phyloP scores from a whole-genome alignment of 2,113 vertebrate genomes.

The Zosterops borbonicus region DNA sequence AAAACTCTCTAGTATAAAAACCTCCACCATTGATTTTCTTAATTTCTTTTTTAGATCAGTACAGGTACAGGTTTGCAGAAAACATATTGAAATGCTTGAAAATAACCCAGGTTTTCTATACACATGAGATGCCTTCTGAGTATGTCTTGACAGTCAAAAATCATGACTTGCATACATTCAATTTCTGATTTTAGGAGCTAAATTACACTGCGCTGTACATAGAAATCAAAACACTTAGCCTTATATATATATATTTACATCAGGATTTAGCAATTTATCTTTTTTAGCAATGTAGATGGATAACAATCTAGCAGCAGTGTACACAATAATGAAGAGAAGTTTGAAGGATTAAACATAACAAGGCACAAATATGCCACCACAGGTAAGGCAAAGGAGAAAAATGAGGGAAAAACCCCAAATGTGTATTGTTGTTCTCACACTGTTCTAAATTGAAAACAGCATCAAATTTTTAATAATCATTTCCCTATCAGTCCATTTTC shows the following conservation, averaged over 20 bases:
- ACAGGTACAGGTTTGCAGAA: background rate
- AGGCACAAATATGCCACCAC: background rate
- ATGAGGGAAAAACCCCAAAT: background rate
- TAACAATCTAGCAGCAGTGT: background rate
- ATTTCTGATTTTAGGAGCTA: background rate
- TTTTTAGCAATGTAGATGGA: background rate
- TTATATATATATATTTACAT: background rate
- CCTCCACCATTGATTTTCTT: background rate
- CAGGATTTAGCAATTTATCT: background rate
- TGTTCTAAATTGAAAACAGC: background rate
- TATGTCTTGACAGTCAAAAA: background rate
- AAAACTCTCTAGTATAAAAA: background rate
- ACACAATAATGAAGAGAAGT: background rate
- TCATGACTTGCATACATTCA: background rate
- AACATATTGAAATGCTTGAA: background rate
- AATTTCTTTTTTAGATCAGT: background rate
- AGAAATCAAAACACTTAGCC: background rate
- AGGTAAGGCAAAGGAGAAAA: background rate
- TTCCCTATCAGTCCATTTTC: background rate
- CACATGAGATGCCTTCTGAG: fast-evolving
- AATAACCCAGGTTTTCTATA: background rate
- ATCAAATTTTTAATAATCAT: background rate
- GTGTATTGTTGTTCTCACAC: background rate
- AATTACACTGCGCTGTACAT: background rate
- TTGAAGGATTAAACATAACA: background rate